Evolutionary conservation across 2,113 vertebrate species (phyloP), one percentile per base, ranked within the genome.

Genomic region (Sylvilagus bachmani): DNA sequence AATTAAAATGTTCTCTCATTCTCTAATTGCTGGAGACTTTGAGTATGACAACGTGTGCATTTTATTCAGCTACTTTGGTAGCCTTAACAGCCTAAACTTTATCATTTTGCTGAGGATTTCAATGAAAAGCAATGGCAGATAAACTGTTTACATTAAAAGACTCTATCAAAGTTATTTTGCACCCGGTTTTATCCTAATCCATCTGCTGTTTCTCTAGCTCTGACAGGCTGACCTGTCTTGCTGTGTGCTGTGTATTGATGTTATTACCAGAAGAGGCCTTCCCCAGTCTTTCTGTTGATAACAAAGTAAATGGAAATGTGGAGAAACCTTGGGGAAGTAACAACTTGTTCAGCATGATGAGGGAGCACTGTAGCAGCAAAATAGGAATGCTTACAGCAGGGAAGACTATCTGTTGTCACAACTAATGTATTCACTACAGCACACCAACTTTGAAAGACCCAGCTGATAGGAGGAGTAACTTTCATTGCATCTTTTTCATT

Each of bases 91-190:
- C 19, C 79, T 51, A 81, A 78, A 95, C 24, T 66, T 75, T 55
- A 96, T 77, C 71, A 51, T 96, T 97, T 94, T 92, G 64, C 1
- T 36, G 73, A 89, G 36, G 84, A 93, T 97, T 97, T 98, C 97
- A 98, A 86, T 91, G 90, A 95, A 98, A 97, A 77, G 44, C 96
- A 97, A 94, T 92, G 95, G 86, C 84, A 98, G 97, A 97, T 90
- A 98, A 98, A 98, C 95, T 96, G 97, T 97, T 98, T 98, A 97
- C 96, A 97, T 97, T 96, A 97, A 97, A 98, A 97, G 96, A 97
- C 97, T 98, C 96, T 96, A 98, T 98, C 97, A 97, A 98, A 98
- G 98, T 97, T 98, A 97, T 98, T 98, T 98, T 98, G 97, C 84
- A 97, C 92, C 97, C 95, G 93, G 97, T 96, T 98, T 97, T 97